These are phyloP conservation scores for Cranoglanis bouderius DNA, from an alignment of 2,113 vertebrate species.

Conservation along the genomic window DNA sequence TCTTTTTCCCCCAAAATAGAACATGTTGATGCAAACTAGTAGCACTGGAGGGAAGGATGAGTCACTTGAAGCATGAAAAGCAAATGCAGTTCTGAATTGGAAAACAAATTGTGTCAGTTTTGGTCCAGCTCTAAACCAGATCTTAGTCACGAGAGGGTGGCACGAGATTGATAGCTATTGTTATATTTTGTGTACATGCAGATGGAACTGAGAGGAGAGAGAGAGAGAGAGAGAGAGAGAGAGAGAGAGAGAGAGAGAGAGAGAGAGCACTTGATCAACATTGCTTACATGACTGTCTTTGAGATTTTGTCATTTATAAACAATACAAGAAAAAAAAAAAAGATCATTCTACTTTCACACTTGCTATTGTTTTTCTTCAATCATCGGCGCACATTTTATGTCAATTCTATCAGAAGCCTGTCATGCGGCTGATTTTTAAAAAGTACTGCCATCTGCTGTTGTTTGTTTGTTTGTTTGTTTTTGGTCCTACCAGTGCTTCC, in stretches of 20 bases:
- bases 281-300: not conserved
- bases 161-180: not conserved
- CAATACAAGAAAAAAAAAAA: not conserved
- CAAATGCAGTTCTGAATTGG: not conserved
- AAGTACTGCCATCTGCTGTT: not conserved
- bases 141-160: not conserved
- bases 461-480: not conserved
- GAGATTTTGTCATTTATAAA: not conserved
- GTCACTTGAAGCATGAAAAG: constrained; percentile 9
- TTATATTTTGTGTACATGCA: not conserved
- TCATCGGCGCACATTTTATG: not conserved
- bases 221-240: too few species aligned
- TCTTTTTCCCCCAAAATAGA: constrained; percentile 27
- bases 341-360: not conserved
- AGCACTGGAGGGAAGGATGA: constrained; percentile 30
- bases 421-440: not conserved
- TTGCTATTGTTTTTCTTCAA: not conserved
- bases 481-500: not conserved
- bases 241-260: too few species aligned
- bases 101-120: not conserved
- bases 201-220: not conserved
- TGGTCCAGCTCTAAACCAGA: not conserved
- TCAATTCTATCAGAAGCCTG: not conserved
- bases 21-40: constrained; percentile 19
- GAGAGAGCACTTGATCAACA: not conserved